Percentiles rank a stretch among this genome's conserved stretches.
Evolutionary conservation across 2,113 vertebrate genomes (phyloP).

Genomic region (Nymphicus hollandicus): DNA sequence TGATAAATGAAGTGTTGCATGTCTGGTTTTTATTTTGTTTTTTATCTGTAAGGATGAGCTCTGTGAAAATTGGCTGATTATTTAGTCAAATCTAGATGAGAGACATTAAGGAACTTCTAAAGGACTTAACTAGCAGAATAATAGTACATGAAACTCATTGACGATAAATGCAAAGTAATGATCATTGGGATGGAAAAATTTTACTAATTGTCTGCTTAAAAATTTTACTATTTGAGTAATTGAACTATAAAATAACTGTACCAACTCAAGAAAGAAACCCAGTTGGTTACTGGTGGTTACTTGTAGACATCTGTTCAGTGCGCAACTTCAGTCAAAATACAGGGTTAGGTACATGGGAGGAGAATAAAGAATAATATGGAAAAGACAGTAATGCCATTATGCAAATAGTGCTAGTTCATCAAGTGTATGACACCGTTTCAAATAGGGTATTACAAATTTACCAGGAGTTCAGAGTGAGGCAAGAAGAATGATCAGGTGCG

Average conservation of each 20-base stretch:
- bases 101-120: not conserved
- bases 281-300: not conserved
- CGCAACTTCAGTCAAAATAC: not conserved
- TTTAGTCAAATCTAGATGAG: not conserved
- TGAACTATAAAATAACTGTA: not conserved
- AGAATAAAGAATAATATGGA: not conserved
- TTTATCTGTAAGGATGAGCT: not conserved
- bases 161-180: not conserved
- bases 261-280: not conserved
- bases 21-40: not conserved
- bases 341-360: not conserved
- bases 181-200: not conserved
- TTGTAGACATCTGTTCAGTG: not conserved
- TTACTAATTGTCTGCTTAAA: not conserved
- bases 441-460: not conserved
- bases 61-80: not conserved
- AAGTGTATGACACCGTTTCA: not conserved
- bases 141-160: not conserved
- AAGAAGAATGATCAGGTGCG: conserved; percentile 21
- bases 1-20: not conserved
- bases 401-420: not conserved
- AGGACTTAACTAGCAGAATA: not conserved
- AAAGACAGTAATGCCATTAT: conserved; percentile 21
- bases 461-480: conserved; percentile 3
- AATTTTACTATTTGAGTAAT: not conserved